Base-by-base conservation (phyloP, 2,888 invertebrate genomes). In the Neoscelio sp. region DNA sequence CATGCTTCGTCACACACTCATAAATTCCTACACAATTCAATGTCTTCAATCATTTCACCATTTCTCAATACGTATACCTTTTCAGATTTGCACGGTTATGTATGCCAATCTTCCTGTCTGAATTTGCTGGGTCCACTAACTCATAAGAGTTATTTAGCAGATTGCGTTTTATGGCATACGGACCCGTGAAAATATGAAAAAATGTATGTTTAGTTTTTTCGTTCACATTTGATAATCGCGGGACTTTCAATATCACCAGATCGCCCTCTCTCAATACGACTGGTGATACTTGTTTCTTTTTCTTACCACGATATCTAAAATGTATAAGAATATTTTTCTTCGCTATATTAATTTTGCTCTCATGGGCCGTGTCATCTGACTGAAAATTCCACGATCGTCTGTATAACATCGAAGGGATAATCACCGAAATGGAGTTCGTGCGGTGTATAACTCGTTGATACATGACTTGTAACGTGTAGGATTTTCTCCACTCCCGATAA, bases 401-500 rank as follows among this genome's bases (percentile, higher is more conserved):
- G 3, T 26, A 3, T 3, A 26, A 3, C 4, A 26, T 40, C 40
- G 3, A 7, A 7, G 10, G 58, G 56, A 8, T 33, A 30, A 0
- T 23, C 12, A 0, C 46, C 64, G n/a, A 60, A 60, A 5, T 74
- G 68, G 0, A 75, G 8, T 12, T 65, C 30, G n/a, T 46, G n/a
- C 0, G 78, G 78, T 0, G 38, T 62, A 7, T 26, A 44, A 1
- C 68, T 33, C 1, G 73, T 78, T 0, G 40, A 28, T n/a, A 58
- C 33, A 7, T 78, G 78, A 4, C 13, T 10, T 0, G 75, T 70
- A 0, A 52, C 33, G 5, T 75, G 75, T 0, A 80, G 48, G 18
- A 75, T 60, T 1, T 8, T 26, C 7, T 80, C 67, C 0, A 76
- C 62, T 0, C 12, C 13, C 0, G 20, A 2, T 1, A 80, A 6